Conservation (phyloP, 1,140 invertebrate genomes). For the Nasonia longicornis region DNA sequence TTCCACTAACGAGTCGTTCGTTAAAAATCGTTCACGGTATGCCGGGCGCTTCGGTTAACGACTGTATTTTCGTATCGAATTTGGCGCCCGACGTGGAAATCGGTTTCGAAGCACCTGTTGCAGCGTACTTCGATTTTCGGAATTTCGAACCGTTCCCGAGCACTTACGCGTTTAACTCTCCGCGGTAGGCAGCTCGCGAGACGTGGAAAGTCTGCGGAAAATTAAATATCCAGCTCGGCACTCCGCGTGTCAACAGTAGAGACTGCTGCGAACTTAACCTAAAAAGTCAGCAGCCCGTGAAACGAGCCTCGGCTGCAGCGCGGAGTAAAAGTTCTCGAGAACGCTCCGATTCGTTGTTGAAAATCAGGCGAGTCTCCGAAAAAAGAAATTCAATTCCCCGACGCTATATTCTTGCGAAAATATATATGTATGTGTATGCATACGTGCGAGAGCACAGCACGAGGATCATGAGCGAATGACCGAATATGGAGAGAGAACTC, state of each 20-base stretch:
- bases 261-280: constrained; percentile 33
- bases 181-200: too few relatives aligned
- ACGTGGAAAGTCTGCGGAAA: not conserved
- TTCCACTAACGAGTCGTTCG: not conserved
- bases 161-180: not conserved
- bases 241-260: not conserved
- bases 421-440: not conserved
- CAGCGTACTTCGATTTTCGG: not conserved
- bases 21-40: not conserved
- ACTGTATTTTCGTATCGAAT: not conserved
- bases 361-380: not conserved
- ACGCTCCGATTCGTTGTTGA: not conserved
- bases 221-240: not conserved
- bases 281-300: constrained; percentile 22
- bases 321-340: not conserved
- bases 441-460: not conserved
- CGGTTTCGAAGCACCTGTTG: constrained; percentile 27
- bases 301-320: not conserved
- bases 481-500: constrained; percentile 40
- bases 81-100: not conserved
- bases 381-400: not conserved
- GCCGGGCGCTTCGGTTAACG: too few relatives aligned
- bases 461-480: constrained; percentile 33
- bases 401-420: not conserved
- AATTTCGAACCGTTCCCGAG: not conserved